These are phyloP conservation scores for Venustaconcha ellipsiformis DNA, from an alignment of 1,140 invertebrate species.

Conservation along the genomic window DNA sequence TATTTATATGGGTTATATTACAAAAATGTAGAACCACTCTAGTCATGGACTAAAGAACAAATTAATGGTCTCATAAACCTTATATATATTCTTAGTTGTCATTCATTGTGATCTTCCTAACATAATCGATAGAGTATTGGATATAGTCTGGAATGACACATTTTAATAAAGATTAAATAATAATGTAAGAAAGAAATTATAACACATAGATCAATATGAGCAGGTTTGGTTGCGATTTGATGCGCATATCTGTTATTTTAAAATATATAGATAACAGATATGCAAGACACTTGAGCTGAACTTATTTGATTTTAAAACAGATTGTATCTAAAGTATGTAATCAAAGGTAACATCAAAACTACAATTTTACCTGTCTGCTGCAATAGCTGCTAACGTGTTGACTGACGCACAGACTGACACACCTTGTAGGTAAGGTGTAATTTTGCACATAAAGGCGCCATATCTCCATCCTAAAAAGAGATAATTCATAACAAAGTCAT, in stretches of 20 bases:
- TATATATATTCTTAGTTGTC: too few species aligned
- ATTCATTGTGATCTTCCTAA: too few species aligned
- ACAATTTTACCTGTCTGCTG: constrained; percentile 27
- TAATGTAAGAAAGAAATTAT: neutral
- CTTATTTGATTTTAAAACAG: neutral
- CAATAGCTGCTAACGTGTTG: constrained; percentile 32
- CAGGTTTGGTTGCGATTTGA: neutral
- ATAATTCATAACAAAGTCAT: neutral
- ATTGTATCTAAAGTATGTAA: neutral
- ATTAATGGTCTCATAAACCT: too few species aligned
- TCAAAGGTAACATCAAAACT: neutral
- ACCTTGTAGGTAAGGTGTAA: constrained; percentile 91
- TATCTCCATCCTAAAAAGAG: constrained; percentile 33
- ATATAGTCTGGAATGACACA: too few species aligned
- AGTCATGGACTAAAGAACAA: too few species aligned
- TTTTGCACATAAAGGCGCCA: constrained; percentile 93
- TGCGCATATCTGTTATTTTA: neutral
- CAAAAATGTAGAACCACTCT: too few species aligned
- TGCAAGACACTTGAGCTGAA: neutral
- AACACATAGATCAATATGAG: neutral
- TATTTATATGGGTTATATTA: too few species aligned
- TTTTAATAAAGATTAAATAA: too few species aligned
- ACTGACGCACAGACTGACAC: constrained; percentile 72
- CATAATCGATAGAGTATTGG: too few species aligned
- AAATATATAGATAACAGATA: neutral